Evolutionary conservation across 2,888 invertebrate genomes (phyloP).

Genomic region (Ennomos erosarius): DNA sequence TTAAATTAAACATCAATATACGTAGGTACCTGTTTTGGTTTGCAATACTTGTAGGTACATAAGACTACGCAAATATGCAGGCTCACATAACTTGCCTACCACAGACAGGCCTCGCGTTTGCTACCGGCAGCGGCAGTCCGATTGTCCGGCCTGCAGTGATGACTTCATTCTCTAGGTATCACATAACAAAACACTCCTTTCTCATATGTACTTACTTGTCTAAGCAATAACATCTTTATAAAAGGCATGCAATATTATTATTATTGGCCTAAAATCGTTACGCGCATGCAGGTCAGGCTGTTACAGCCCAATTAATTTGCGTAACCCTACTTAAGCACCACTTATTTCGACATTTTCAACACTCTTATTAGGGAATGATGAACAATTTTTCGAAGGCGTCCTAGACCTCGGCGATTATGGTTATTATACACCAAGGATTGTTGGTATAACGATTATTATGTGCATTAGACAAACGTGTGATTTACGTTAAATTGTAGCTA

Average conservation of each 20-base stretch:
- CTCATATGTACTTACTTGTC: slow-evolving; percentile 14
- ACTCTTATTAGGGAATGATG: slow-evolving; percentile 48
- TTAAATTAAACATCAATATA: too few species aligned
- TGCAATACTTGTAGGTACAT: too few species aligned
- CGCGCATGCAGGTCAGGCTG: slow-evolving; percentile 47
- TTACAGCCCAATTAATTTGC: slow-evolving; percentile 60
- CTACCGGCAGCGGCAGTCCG: too few species aligned
- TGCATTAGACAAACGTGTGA: slow-evolving; percentile 29
- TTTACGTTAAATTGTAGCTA: slow-evolving; percentile 24
- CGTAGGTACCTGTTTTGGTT: too few species aligned
- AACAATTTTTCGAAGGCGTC: slow-evolving; percentile 46
- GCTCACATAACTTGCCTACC: too few species aligned
- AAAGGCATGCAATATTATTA: slow-evolving; percentile 25
- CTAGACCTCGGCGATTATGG: slow-evolving; percentile 56
- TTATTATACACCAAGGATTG: slow-evolving; percentile 25
- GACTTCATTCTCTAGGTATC: slow-evolving; percentile 15
- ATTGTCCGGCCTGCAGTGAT: not conserved
- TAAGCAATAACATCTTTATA: slow-evolving; percentile 22
- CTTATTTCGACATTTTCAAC: slow-evolving; percentile 44
- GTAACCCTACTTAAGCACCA: slow-evolving; percentile 40
- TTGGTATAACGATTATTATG: slow-evolving; percentile 24
- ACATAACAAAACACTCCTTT: slow-evolving; percentile 23
- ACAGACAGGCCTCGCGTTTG: too few species aligned
- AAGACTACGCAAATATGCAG: too few species aligned
- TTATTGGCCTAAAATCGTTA: slow-evolving; percentile 28